Base-by-base conservation (phyloP, 2,888 invertebrate genomes). In the Gnatocerus cornutus region DNA sequence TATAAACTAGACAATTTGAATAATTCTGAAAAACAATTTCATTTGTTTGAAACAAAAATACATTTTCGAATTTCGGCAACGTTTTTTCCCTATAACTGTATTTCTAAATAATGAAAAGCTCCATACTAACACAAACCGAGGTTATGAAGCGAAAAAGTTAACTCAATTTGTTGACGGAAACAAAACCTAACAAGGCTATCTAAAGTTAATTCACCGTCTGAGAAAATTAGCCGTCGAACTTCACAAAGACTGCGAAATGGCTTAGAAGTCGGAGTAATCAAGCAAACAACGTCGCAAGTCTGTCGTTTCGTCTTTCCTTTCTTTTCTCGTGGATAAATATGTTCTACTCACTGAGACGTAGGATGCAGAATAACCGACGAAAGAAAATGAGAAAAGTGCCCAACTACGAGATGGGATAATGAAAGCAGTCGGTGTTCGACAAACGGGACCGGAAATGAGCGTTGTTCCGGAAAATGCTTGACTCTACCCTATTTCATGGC, bases 201-300 rank as follows among this genome's bases (percentile, higher is more conserved):
- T 71, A 67, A 73, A 76, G 74, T 75, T 75, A 76, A 75, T 76
- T 74, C 75, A 70, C 69, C 68, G 74, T 70, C 74, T 72, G 76
- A 71, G 76, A 75, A 74, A 76, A 77, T 77, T 76, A 77, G 74
- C 74, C 74, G 74, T 75, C 73, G 75, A 76, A 75, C 71, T 77
- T 74, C 73, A 74, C 74, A 75, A 77, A 77, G 74, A 71, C 73
- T 67, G 72, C 73, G 75, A 75, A 76, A 76, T 73, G 74, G 74
- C 71, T 73, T 71, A 74, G 76, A 75, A 77, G 76, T 71, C 73
- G 70, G 74, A 72, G 72, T 75, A 77, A 76, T 77, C 74, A 73
- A 66, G 74, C 73, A 73, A 75, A 75, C 71, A 72, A 73, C 73
- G 62, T 72, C 68, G 41, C 70, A 53, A 58, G 66, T 58, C 48